A percentile compares a stretch with the other conserved stretches of the same genome.
phyloP scores from a whole-genome alignment of 2,797 vertebrate species.

The Anguilla megastoma region DNA sequence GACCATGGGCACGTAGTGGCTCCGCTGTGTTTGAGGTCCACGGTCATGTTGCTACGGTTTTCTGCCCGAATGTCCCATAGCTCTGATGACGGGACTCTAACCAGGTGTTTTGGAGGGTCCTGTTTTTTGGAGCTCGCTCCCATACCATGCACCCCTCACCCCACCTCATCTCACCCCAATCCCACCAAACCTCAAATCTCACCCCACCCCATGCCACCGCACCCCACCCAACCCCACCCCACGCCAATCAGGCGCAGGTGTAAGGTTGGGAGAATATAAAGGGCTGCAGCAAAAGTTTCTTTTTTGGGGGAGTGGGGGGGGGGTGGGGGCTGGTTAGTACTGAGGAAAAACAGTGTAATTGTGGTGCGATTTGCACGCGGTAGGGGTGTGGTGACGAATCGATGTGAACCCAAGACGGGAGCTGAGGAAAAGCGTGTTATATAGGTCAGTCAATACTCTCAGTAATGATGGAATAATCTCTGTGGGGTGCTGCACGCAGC shows the following conservation, averaged over 20 bases:
- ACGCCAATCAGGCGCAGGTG: background rate
- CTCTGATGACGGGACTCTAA: background rate
- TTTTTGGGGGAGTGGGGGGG: background rate
- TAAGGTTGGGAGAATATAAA: background rate
- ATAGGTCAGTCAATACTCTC: slow-evolving; percentile 55
- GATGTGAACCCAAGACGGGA: slow-evolving; percentile 51
- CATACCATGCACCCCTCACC: background rate
- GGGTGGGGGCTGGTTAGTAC: background rate
- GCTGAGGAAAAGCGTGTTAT: slow-evolving; percentile 47
- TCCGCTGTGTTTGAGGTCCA: slow-evolving; percentile 61
- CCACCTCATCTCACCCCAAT: background rate
- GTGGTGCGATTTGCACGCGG: slow-evolving; percentile 50
- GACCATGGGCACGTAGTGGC: slow-evolving; percentile 58
- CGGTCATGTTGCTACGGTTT: slow-evolving; percentile 68
- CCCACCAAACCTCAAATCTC: no score
- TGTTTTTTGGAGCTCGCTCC: background rate
- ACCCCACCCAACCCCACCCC: no score
- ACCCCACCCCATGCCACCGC: no score
- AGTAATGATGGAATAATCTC: slow-evolving; percentile 53
- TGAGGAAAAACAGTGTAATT: slow-evolving; percentile 43
- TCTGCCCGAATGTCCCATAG: slow-evolving; percentile 55
- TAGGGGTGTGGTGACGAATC: slow-evolving; percentile 53
- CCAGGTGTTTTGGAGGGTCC: background rate
- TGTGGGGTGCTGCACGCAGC: slow-evolving; percentile 35
- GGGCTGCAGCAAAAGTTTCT: background rate